Evolutionary conservation across 2,888 invertebrate genomes (phyloP), one percentile per base, ranked within the genome.

Genomic region (Amphipyra berbera): DNA sequence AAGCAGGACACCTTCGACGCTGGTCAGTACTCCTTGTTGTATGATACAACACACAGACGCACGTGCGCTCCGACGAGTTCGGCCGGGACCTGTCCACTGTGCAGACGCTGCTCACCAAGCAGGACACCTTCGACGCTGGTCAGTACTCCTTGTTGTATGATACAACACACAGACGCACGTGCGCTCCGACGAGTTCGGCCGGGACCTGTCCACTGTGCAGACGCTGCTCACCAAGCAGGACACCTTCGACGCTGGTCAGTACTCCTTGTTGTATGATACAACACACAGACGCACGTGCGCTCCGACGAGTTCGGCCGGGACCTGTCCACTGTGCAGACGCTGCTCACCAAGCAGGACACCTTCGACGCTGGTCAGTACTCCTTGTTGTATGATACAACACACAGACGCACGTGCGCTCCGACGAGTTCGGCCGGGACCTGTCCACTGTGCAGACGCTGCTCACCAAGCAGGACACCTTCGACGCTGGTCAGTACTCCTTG

Each of bases 1-100:
- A 99, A 99, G 94, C 99, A 99, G 93, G 99, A 99, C 93, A 99
- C 99, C 61, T 99, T 99, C 90, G 99, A 99, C 94, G 99, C 99
- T 70, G 99, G 97, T 97, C 71, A 56, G 79, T 58, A 27, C 8
- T 12, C 21, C 21, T 10, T 44, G 1, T 33, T 33, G 33, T 33
- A 21, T 33, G 33, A 33, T 4, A 33, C 1, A n/a, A n/a, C n/a
- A n/a, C n/a, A n/a, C n/a, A 99, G 94, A 98, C 98, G 48, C 99
- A 99, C 91, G 99, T 99, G 45, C 97, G 98, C 69, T 98, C 98
- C 44, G 99, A 99, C 89, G 99, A 99, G 92, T 99, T 97, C 89
- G 99, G 99, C 35, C 96, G 99, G 30, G 99, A 99, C 93, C 96
- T 99, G 62, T 99, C 99, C 69, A 99, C 99, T 45, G 99, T 99